Evolutionary conservation across 2,888 invertebrate species (phyloP).

Genomic region (Gryllus longicercus): DNA sequence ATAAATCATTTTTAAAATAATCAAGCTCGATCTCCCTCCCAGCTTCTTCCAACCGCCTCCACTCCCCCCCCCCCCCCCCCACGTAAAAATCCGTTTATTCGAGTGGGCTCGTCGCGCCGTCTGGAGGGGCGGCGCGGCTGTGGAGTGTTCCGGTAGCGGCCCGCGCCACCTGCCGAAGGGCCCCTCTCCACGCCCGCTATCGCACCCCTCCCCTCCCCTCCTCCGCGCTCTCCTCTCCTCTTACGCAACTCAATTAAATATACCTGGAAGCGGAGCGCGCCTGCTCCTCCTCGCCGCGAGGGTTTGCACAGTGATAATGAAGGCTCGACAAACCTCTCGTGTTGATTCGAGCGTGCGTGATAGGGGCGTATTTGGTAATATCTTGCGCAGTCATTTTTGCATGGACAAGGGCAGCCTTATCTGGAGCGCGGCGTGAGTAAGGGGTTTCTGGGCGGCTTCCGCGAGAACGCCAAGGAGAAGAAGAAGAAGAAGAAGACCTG

Average conservation of each 20-base stretch:
- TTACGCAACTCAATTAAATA: conserved; percentile 6
- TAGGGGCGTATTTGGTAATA: conserved; percentile 17
- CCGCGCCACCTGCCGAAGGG: too few species aligned
- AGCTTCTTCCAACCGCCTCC: too few species aligned
- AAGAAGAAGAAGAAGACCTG: not conserved
- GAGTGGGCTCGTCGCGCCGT: too few species aligned
- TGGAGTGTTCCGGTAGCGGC: too few species aligned
- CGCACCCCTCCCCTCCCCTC: not conserved
- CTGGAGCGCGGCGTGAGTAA: not conserved
- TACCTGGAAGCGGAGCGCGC: not conserved
- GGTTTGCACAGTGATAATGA: not conserved
- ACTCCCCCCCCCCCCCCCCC: too few species aligned
- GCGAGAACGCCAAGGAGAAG: not conserved
- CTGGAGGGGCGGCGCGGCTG: too few species aligned
- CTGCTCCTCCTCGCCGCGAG: not conserved
- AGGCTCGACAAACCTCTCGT: not conserved
- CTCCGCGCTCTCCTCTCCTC: not conserved
- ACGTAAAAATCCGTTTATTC: too few species aligned
- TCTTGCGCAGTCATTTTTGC: not conserved
- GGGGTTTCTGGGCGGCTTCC: not conserved
- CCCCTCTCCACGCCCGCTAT: too few species aligned
- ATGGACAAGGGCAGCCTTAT: conserved; percentile 17
- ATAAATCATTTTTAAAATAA: too few species aligned
- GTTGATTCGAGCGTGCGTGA: not conserved
- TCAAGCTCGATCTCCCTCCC: too few species aligned